Conservation (phyloP, 2,888 invertebrate genomes). For the Nephrotoma appendiculata region DNA sequence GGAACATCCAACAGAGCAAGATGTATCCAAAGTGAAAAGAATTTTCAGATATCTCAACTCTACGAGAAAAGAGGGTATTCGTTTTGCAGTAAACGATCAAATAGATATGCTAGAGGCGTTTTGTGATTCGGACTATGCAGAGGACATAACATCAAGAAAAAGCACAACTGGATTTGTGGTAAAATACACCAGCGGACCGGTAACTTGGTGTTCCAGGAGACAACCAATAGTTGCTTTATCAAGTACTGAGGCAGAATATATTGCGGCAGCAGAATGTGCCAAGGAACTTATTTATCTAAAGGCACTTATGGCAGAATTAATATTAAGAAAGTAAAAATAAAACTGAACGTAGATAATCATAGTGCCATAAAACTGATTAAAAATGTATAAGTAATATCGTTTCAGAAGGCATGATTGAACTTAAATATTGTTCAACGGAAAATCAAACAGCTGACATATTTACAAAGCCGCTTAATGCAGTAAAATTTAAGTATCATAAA, state of each 20-base stretch:
- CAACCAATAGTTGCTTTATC: slow-evolving; percentile 11
- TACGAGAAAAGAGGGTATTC: not conserved
- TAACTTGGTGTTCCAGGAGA: slow-evolving; percentile 11
- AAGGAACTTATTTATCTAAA: not conserved
- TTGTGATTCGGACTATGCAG: not conserved
- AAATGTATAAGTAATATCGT: slow-evolving; percentile 7
- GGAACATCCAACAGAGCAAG: too few species aligned
- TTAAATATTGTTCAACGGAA: slow-evolving; percentile 10
- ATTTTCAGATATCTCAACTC: not conserved
- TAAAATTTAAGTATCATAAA: not conserved
- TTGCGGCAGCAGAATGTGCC: not conserved
- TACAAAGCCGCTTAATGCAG: slow-evolving; percentile 5
- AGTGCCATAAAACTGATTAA: too few species aligned
- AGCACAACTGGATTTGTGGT: slow-evolving; percentile 12
- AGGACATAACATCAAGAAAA: slow-evolving; percentile 8
- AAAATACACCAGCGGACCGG: slow-evolving; percentile 1
- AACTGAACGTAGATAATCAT: too few species aligned
- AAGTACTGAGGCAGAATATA: slow-evolving; percentile 9
- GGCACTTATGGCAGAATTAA: not conserved
- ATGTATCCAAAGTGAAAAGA: not conserved
- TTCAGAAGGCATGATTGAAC: slow-evolving; percentile 3
- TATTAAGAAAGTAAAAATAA: not conserved
- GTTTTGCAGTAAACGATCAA: not conserved
- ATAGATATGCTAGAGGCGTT: not conserved
- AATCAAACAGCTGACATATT: slow-evolving; percentile 9